A percentile compares a stretch with the other conserved stretches of the same genome.
Evolutionary conservation across 2,113 vertebrate genomes (phyloP).

Genomic region (Dipodomys stephensi): DNA sequence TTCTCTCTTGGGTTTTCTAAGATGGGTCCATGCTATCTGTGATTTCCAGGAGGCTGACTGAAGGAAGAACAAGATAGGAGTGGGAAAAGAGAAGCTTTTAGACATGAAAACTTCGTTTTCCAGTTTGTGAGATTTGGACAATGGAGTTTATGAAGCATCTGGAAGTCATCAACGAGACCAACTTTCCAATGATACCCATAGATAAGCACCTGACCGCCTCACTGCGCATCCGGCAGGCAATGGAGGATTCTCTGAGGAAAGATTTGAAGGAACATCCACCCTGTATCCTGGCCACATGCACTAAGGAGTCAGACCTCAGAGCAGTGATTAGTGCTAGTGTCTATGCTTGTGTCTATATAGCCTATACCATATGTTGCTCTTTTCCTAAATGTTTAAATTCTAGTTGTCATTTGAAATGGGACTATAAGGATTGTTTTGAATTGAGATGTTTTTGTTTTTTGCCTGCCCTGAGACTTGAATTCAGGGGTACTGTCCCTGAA

Average conservation of each 20-base stretch:
- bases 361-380: rapidly evolving
- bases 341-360: not conserved
- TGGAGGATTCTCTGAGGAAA: not conserved
- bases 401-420: not conserved
- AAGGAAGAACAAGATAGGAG: not conserved
- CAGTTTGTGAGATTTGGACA: not conserved
- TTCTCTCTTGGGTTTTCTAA: not conserved
- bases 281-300: conserved; percentile 58
- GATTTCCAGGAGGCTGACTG: not conserved
- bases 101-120: not conserved
- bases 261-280: not conserved
- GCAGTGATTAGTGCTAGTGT: not conserved
- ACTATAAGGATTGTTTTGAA: not conserved
- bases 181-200: conserved; percentile 61
- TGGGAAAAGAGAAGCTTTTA: not conserved
- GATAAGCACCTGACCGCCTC: conserved; percentile 26
- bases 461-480: too few relatives aligned
- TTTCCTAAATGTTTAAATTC: not conserved
- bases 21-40: not conserved
- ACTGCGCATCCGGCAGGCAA: rapidly evolving
- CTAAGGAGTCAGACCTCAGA: not conserved
- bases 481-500: too few relatives aligned
- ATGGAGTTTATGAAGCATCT: conserved; percentile 44
- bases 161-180: conserved; percentile 57
- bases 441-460: not conserved